Evolutionary conservation across 2,113 vertebrate species (phyloP).

Genomic region (Ciconia stormi): DNA sequence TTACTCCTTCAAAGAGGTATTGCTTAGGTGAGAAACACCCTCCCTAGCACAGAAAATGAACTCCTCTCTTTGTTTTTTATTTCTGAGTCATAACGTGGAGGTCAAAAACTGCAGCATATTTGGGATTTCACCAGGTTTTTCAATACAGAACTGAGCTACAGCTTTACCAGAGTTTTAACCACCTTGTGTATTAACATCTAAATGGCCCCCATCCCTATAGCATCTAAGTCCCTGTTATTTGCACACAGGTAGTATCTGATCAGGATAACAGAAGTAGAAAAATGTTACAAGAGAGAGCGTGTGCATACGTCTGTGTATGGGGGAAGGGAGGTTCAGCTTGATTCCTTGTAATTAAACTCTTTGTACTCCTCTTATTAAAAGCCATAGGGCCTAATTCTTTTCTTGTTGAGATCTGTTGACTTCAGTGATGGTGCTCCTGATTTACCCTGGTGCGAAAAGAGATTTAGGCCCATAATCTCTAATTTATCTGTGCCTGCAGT

Average conservation of each 20-base stretch:
- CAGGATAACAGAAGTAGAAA: not conserved
- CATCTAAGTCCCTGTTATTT: not conserved
- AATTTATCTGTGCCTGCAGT: constrained; percentile 62
- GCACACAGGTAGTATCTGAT: not conserved
- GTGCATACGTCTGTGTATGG: not conserved
- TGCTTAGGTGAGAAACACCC: not conserved
- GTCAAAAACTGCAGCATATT: not conserved
- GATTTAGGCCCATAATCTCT: constrained; percentile 44
- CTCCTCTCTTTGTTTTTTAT: not conserved
- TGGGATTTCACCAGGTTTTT: not conserved
- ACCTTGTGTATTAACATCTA: not conserved
- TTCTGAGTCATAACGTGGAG: not conserved
- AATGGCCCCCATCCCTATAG: not conserved
- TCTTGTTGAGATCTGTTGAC: constrained; percentile 47
- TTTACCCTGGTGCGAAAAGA: not conserved
- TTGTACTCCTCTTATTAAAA: constrained; percentile 28
- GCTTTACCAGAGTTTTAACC: not conserved
- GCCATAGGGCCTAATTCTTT: constrained; percentile 55
- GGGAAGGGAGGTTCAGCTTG: not conserved
- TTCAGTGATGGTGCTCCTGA: constrained; percentile 13
- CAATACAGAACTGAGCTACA: not conserved
- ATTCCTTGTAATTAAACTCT: constrained; percentile 42
- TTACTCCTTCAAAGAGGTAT: not conserved
- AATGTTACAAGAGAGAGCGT: not conserved
- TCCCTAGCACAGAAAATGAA: not conserved